These are phyloP conservation scores for Herminia tarsipennalis DNA, from an alignment of 2,888 invertebrate genomes.

Conservation along the genomic window DNA sequence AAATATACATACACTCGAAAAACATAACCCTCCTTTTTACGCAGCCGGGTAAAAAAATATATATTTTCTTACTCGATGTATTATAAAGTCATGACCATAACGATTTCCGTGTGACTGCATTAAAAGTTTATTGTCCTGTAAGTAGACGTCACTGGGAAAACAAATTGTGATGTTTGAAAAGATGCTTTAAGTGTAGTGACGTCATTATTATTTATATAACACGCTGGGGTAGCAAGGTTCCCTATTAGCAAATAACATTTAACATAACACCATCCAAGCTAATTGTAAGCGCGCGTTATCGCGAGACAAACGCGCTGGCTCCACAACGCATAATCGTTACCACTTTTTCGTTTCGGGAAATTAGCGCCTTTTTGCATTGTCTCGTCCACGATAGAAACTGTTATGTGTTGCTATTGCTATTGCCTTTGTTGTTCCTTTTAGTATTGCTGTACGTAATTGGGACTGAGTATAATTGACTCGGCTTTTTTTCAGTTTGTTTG, in stretches of 20 bases:
- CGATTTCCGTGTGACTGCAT: no score
- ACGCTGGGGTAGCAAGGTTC: no score
- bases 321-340: constrained; percentile 84
- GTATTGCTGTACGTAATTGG: constrained; percentile 42
- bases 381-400: constrained; percentile 67
- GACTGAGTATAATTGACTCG: constrained; percentile 41
- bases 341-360: constrained; percentile 83
- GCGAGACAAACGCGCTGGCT: constrained; percentile 83
- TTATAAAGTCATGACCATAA: no score
- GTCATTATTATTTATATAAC: no score
- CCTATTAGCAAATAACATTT: constrained; percentile 10
- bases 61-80: no score
- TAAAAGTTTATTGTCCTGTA: no score
- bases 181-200: no score
- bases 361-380: constrained; percentile 85
- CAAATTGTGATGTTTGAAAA: no score
- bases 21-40: no score
- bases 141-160: no score
- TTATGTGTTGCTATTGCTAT: constrained; percentile 54
- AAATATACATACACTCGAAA: no score
- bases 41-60: no score
- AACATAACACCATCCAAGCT: constrained; percentile 68
- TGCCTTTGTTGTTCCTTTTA: constrained; percentile 43
- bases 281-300: constrained; percentile 85
- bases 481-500: constrained; percentile 27